Evolutionary conservation across 2,113 vertebrate species (phyloP).

Genomic region (Lota lota): DNA sequence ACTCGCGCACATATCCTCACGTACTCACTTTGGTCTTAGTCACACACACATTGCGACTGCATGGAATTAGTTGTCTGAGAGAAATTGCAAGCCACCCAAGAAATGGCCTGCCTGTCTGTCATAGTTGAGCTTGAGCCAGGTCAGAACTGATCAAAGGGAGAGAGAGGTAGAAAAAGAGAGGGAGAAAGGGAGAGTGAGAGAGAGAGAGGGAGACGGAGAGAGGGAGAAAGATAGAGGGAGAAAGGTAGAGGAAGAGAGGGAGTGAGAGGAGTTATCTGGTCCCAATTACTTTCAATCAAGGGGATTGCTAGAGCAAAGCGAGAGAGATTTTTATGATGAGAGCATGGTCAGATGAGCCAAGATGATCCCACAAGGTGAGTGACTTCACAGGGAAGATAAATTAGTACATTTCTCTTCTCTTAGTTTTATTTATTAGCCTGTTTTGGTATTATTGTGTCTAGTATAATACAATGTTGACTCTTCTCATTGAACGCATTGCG

Average conservation of each 20-base stretch:
- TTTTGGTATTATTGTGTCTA: too few relatives aligned
- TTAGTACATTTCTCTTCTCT: conserved; percentile 15
- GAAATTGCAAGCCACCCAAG: conserved; percentile 65
- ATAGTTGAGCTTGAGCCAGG: conserved; percentile 56
- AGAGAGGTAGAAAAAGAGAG: conserved; percentile 25
- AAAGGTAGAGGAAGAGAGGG: background rate
- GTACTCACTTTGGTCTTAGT: conserved; percentile 6
- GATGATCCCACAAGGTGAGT: conserved; percentile 53
- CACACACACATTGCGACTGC: conserved; percentile 37
- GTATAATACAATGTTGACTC: too few relatives aligned
- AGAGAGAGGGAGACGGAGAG: conserved; percentile 1
- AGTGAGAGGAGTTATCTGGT: conserved; percentile 57
- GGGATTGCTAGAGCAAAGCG: conserved; percentile 63
- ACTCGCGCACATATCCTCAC: background rate
- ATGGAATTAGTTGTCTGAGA: conserved; percentile 51
- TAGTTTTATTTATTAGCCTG: background rate
- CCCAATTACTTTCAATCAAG: conserved; percentile 70
- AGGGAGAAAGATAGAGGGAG: conserved; percentile 16
- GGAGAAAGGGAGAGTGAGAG: background rate
- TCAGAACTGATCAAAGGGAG: conserved; percentile 66
- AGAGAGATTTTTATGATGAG: conserved; percentile 57
- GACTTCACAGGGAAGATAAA: conserved; percentile 39
- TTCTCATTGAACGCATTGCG: background rate
- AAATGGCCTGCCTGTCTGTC: conserved; percentile 57
- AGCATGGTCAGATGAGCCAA: conserved; percentile 58